Conservation (phyloP, 2,888 invertebrate genomes). For the Ectemnius cavifrons region DNA sequence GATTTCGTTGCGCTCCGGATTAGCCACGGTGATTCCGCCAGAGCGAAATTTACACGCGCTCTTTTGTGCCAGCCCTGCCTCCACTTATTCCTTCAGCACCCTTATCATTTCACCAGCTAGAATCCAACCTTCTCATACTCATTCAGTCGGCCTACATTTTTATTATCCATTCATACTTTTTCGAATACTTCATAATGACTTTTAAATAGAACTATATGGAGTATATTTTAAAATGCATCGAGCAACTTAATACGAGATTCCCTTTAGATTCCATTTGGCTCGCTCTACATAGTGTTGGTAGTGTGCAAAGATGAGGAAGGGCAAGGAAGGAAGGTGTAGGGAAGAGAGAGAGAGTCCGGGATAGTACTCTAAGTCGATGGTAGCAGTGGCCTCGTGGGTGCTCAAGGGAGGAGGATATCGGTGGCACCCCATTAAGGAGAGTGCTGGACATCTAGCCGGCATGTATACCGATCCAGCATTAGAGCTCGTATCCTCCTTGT, state of each 20-base stretch:
- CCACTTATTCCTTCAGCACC: neutral
- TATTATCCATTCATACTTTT: too few species aligned
- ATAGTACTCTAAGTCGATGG: slow-evolving; percentile 7
- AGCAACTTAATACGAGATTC: slow-evolving; percentile 65
- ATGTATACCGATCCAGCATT: slow-evolving; percentile 43
- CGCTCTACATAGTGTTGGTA: slow-evolving; percentile 38
- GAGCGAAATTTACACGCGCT: slow-evolving; percentile 39
- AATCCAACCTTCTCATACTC: slow-evolving; percentile 53
- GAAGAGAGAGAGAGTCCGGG: neutral
- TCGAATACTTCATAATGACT: too few species aligned
- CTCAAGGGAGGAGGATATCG: slow-evolving; percentile 62
- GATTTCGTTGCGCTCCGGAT: slow-evolving; percentile 59
- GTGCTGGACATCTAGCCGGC: slow-evolving; percentile 69
- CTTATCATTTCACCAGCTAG: slow-evolving; percentile 63
- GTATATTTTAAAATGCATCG: slow-evolving; percentile 44
- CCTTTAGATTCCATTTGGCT: slow-evolving; percentile 65
- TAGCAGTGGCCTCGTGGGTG: neutral
- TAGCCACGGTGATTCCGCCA: slow-evolving; percentile 63
- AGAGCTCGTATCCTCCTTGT: slow-evolving; percentile 37
- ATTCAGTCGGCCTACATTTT: too few species aligned
- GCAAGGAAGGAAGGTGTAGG: slow-evolving; percentile 32
- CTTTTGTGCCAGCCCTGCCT: neutral
- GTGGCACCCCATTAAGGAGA: slow-evolving; percentile 74
- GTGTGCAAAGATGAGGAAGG: slow-evolving; percentile 54
- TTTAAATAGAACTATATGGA: too few species aligned